A percentile compares a stretch with the other conserved stretches of the same genome.
Conservation (phyloP, 2,888 invertebrate species). For the Pyrrhia umbra region DNA sequence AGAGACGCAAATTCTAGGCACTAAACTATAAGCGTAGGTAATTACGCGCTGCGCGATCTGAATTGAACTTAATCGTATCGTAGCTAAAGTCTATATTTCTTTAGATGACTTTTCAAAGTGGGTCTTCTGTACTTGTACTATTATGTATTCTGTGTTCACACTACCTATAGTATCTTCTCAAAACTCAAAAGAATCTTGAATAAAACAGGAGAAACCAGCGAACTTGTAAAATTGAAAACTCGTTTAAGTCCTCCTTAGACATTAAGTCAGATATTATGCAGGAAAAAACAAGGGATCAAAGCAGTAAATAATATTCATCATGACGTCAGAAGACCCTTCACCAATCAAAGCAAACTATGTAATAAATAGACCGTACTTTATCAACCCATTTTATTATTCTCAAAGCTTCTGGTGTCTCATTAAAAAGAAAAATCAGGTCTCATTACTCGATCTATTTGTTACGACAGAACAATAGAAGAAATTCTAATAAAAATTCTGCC, state of each 20-base stretch:
- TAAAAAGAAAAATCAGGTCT: constrained; percentile 51
- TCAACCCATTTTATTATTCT: constrained; percentile 38
- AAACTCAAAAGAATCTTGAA: too few species aligned
- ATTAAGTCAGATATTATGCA: neutral
- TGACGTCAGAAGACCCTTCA: neutral
- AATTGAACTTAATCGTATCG: too few species aligned
- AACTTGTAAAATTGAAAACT: too few species aligned
- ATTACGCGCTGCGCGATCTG: too few species aligned
- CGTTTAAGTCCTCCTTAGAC: neutral
- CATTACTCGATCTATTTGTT: constrained; percentile 49
- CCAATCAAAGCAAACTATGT: constrained; percentile 17
- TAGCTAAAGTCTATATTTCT: too few species aligned
- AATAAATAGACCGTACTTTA: constrained; percentile 41
- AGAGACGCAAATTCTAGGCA: too few species aligned
- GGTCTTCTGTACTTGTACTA: too few species aligned
- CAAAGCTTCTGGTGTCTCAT: constrained; percentile 32
- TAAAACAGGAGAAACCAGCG: too few species aligned
- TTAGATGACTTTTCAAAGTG: too few species aligned
- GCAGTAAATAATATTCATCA: neutral
- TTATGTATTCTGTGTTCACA: too few species aligned
- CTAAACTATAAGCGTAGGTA: too few species aligned
- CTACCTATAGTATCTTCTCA: too few species aligned
- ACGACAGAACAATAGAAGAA: constrained; percentile 43
- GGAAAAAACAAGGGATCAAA: neutral
- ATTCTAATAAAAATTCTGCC: constrained; percentile 54